Conservation (phyloP, 1,140 invertebrate species). For the Drosophila sturtevanti region DNA sequence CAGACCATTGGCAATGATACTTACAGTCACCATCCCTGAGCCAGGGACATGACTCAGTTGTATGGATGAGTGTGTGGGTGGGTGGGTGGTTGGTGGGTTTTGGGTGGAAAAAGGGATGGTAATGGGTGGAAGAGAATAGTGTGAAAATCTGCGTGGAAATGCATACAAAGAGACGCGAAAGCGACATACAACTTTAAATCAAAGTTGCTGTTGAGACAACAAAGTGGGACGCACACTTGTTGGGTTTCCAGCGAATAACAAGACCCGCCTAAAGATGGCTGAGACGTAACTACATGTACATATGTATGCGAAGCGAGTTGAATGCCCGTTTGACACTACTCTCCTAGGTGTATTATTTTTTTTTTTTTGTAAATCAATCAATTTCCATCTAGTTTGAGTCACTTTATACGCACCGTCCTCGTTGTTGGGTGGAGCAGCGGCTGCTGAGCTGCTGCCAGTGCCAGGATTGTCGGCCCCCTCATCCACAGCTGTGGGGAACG, state of each 20-base stretch:
- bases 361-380: conserved; percentile 14
- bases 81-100: background rate
- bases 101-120: no score
- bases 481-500: conserved; percentile 45
- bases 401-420: conserved; percentile 62
- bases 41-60: conserved; percentile 48
- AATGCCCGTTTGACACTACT: conserved; percentile 38
- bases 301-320: conserved; percentile 37
- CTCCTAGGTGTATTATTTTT: conserved; percentile 8
- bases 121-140: conserved; percentile 15
- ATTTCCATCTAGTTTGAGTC: background rate
- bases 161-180: conserved; percentile 14
- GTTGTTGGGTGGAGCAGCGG: conserved; percentile 42
- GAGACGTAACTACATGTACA: conserved; percentile 13
- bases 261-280: conserved; percentile 24
- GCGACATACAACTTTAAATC: conserved; percentile 56
- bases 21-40: conserved; percentile 4
- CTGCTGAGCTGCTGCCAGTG: conserved; percentile 43
- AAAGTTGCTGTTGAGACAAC: conserved; percentile 30
- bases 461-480: conserved; percentile 67
- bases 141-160: conserved; percentile 56
- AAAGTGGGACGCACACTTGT: conserved; percentile 69
- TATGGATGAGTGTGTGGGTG: background rate
- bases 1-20: conserved; percentile 10
- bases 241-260: conserved; percentile 60